Evolutionary conservation across 2,888 invertebrate species (phyloP).

Genomic region (Ormyrus nitidulus): DNA sequence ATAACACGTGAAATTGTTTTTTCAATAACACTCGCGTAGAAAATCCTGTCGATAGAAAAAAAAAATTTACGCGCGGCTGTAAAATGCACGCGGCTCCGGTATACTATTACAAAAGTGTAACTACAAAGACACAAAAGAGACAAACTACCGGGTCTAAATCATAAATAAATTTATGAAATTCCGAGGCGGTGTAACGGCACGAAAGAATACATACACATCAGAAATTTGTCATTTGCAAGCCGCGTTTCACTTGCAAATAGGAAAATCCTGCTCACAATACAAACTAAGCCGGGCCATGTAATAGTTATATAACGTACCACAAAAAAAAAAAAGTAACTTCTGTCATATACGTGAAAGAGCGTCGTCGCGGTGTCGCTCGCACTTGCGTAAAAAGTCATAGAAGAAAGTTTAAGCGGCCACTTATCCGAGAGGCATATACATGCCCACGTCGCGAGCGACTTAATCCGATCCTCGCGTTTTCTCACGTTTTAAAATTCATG

Average conservation of each 20-base stretch:
- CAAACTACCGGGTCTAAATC: no score
- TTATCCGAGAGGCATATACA: background rate
- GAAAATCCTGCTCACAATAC: background rate
- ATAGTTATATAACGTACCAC: background rate
- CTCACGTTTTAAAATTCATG: constrained; percentile 52
- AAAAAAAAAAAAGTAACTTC: constrained; percentile 1
- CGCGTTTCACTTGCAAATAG: constrained; percentile 3
- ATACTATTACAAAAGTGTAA: no score
- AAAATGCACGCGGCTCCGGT: no score
- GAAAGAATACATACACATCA: no score
- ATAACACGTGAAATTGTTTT: no score
- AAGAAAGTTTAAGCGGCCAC: constrained; percentile 29
- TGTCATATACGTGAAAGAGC: constrained; percentile 17
- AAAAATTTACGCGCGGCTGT: no score
- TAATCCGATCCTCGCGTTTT: constrained; percentile 27
- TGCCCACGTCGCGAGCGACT: background rate
- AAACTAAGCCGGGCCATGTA: background rate
- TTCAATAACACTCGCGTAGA: no score
- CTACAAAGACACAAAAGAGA: no score
- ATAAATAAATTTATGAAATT: no score
- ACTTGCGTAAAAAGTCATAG: constrained; percentile 20
- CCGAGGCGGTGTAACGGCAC: no score
- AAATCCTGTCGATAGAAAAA: no score
- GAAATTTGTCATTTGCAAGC: no score
- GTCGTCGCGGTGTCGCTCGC: background rate